Conservation (phyloP, 1,140 invertebrate genomes). For the Bombus turneri region DNA sequence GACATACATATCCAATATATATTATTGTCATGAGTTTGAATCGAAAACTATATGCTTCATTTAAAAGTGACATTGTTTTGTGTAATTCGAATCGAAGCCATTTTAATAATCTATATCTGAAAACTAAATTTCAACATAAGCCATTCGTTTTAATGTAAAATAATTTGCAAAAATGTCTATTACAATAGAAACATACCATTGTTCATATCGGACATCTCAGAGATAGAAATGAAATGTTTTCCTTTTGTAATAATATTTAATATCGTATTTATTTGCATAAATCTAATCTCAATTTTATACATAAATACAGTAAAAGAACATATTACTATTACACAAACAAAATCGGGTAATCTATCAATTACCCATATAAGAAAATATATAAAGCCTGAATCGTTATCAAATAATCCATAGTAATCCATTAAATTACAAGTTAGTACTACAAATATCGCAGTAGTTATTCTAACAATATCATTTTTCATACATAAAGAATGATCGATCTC, state of each 20-base stretch:
- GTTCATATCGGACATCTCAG: background rate
- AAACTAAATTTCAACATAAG: conserved; percentile 18
- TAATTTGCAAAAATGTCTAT: background rate
- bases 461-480: conserved; percentile 26
- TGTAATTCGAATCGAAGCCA: background rate
- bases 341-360: conserved; percentile 19
- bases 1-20: conserved; percentile 22
- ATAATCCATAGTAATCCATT: conserved; percentile 35
- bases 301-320: conserved; percentile 21
- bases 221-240: background rate
- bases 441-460: conserved; percentile 2
- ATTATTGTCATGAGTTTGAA: conserved; percentile 10
- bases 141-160: background rate
- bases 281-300: conserved; percentile 23
- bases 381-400: background rate
- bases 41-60: conserved; percentile 13
- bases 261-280: conserved; percentile 7
- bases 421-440: conserved; percentile 1
- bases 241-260: background rate
- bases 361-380: conserved; percentile 29
- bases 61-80: conserved; percentile 17
- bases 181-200: background rate
- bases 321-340: conserved; percentile 13
- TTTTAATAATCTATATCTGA: conserved; percentile 12
- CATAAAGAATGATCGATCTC: conserved; percentile 1